phyloP scores from a whole-genome alignment of 2,113 vertebrate genomes.

The Mola mola region DNA sequence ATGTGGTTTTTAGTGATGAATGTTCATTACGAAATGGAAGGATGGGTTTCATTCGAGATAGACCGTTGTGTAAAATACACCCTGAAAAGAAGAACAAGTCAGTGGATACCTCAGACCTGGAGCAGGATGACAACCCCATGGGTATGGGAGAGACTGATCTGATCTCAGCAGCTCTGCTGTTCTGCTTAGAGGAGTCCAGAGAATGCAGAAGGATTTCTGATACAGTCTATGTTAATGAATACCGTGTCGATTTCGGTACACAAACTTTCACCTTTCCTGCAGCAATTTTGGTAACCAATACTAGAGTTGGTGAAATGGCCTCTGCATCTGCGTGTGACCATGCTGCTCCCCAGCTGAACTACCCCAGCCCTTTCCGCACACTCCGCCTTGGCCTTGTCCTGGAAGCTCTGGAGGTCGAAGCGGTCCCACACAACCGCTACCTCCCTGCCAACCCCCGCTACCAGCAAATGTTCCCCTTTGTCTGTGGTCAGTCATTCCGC shows the following conservation, averaged over 20 bases:
- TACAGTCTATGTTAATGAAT: conserved; percentile 87
- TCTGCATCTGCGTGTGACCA: conserved; percentile 97
- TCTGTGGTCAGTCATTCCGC: conserved; percentile 95
- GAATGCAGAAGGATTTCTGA: conserved; percentile 94
- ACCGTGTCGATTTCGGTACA: conserved; percentile 91
- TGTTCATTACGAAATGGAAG: conserved; percentile 80
- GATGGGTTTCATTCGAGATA: conserved; percentile 78
- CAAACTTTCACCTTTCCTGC: conserved; percentile 97
- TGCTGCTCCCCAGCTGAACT: conserved; percentile 93
- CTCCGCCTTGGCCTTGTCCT: conserved; percentile 93
- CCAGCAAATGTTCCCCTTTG: conserved; percentile 92
- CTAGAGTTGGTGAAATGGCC: conserved; percentile 96
- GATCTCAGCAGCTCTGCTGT: conserved; percentile 93
- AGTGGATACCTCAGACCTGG: conserved; percentile 94
- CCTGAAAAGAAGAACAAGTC: conserved; percentile 91
- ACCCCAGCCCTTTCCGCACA: conserved; percentile 94
- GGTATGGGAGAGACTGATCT: conserved; percentile 95
- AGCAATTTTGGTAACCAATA: conserved; percentile 94
- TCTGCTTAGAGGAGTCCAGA: conserved; percentile 95
- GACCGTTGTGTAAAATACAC: conserved; percentile 72
- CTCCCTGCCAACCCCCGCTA: conserved; percentile 66
- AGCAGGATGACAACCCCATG: conserved; percentile 91
- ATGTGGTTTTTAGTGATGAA: conserved; percentile 80
- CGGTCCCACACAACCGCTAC: conserved; percentile 63
- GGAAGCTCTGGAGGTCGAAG: conserved; percentile 85